These are phyloP conservation scores for Patella ulyssiponensis DNA, from an alignment of 2,888 invertebrate genomes.

Conservation along the genomic window DNA sequence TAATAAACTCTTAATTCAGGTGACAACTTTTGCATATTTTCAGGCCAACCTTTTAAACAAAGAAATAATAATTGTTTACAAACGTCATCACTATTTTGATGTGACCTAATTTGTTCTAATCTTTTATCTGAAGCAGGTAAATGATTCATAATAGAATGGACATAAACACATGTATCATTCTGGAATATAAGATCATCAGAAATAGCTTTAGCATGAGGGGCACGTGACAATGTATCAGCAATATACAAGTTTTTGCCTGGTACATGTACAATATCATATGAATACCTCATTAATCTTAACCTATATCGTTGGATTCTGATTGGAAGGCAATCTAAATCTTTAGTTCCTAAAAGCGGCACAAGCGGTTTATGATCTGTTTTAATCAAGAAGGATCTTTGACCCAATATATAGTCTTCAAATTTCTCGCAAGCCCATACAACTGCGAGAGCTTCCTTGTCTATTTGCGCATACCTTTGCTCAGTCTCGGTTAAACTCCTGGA, in stretches of 20 bases:
- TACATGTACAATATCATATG: neutral
- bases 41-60: neutral
- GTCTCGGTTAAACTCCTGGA: neutral
- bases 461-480: neutral
- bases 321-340: conserved; percentile 6
- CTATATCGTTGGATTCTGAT: neutral
- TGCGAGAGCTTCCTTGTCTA: neutral
- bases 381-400: neutral
- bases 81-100: neutral
- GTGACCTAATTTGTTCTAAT: neutral
- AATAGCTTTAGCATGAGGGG: neutral
- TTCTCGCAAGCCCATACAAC: neutral
- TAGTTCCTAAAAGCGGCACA: neutral
- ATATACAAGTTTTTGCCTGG: neutral
- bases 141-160: neutral
- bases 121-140: neutral
- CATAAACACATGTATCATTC: neutral
- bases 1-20: neutral
- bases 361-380: neutral
- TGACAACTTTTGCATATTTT: neutral
- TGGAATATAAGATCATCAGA: neutral
- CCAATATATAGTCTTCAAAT: neutral
- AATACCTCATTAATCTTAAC: neutral
- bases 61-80: neutral
- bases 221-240: conserved; percentile 10